Conservation (phyloP, 1,140 invertebrate genomes). For the Diorhabda carinulata region DNA sequence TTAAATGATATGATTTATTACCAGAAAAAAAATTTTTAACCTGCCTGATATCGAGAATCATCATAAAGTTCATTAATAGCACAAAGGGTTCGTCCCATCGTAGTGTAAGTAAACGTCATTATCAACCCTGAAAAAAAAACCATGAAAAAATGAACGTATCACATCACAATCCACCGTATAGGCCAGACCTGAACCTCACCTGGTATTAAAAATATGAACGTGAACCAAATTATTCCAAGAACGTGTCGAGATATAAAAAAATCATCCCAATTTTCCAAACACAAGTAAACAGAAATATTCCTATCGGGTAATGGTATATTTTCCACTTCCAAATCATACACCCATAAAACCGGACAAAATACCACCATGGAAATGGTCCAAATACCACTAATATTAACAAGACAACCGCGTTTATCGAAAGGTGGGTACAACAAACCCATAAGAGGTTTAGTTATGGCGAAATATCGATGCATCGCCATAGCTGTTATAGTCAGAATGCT, state of each 20-base stretch:
- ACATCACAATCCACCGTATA: not conserved
- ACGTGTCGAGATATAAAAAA: conserved; percentile 44
- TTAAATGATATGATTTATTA: too few species aligned
- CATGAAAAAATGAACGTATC: not conserved
- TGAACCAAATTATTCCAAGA: conserved; percentile 66
- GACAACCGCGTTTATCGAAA: conserved; percentile 63
- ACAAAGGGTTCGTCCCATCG: conserved; percentile 69
- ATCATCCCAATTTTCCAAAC: conserved; percentile 56
- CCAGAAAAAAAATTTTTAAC: not conserved
- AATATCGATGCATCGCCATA: conserved; percentile 71
- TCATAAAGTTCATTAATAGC: conserved; percentile 62
- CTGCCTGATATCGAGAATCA: conserved; percentile 61
- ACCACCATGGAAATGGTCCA: conserved; percentile 64
- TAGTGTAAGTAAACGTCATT: conserved; percentile 63
- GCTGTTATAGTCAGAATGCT: conserved; percentile 75
- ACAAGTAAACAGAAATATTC: conserved; percentile 38
- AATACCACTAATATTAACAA: conserved; percentile 57
- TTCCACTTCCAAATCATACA: conserved; percentile 10
- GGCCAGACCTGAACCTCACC: conserved; percentile 46
- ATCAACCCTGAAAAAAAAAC: conserved; percentile 42
- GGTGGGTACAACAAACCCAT: conserved; percentile 56
- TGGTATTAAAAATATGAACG: conserved; percentile 69
- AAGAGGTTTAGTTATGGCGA: conserved; percentile 69
- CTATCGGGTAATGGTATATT: conserved; percentile 12
- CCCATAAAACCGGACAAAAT: conserved; percentile 55